Evolutionary conservation across 1,140 invertebrate species (phyloP).

Genomic region (Thereuonema tuberculata): DNA sequence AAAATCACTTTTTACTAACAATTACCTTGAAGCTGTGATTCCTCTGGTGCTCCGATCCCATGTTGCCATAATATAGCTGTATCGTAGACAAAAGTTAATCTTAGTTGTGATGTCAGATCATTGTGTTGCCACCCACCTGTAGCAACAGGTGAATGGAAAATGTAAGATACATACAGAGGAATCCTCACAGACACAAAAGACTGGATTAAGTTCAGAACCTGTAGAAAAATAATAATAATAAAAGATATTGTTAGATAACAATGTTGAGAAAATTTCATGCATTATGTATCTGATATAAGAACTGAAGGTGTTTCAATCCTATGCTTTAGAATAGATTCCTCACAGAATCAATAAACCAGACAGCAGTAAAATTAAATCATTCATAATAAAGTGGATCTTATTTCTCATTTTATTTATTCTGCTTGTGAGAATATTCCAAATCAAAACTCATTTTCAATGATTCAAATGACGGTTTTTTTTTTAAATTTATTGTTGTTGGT

Average conservation of each 20-base stretch:
- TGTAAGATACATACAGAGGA: conserved; percentile 33
- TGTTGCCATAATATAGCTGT: conserved; percentile 33
- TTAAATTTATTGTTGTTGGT: too few species aligned
- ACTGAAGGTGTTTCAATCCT: too few species aligned
- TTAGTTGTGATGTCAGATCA: conserved; percentile 27
- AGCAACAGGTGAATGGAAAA: conserved; percentile 28
- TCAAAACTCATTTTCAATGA: too few species aligned
- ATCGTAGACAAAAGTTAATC: conserved; percentile 33
- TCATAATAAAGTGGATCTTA: too few species aligned
- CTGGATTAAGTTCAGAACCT: conserved; percentile 29
- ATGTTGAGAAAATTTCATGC: not conserved
- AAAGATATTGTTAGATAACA: not conserved
- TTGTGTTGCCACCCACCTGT: conserved; percentile 30
- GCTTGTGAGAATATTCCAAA: too few species aligned
- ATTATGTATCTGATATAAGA: too few species aligned
- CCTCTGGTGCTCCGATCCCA: conserved; percentile 26
- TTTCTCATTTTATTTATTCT: too few species aligned
- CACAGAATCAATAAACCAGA: too few species aligned
- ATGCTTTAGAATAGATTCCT: too few species aligned
- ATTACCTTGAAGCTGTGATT: conserved; percentile 26
- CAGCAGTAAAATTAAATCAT: too few species aligned
- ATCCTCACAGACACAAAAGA: conserved; percentile 29
- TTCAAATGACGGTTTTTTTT: too few species aligned
- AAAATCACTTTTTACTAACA: too few species aligned
- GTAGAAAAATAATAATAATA: conserved; percentile 7